Evolutionary conservation across 2,888 invertebrate species (phyloP), one percentile per base, ranked within the genome.

Genomic region (Polydrusus tereticollis): DNA sequence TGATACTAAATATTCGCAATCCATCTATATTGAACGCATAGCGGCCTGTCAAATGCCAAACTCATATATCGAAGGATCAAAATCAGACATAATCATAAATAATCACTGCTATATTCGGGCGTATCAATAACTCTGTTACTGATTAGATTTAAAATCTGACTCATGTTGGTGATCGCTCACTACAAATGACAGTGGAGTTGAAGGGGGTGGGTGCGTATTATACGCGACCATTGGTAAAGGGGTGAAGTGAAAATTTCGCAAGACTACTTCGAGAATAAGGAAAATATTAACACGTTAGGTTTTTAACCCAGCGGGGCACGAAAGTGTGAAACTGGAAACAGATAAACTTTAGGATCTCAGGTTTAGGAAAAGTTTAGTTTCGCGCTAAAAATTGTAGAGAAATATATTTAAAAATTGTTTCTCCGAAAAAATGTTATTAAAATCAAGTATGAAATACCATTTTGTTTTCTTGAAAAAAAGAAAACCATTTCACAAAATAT

Each of bases 141-240:
- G 73, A 73, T 73, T 73, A 73, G 69, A 73, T 73, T 73, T 73
- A 69, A 73, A 73, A 73, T 73, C 73, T 55, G 73, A 59, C 69
- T 73, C 73, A 65, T 73, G 69, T 69, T 50, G 64, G 69, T 65
- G 68, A 73, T 73, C 73, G 73, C 63, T 73, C 73, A 73, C 63
- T 73, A 38, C 59, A 64, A 69, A 63, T 73, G 73, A 69, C 68
- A 69, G 63, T 50, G 38, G 41, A 60, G 50, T 41, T 36, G 57
- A 41, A 64, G 38, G 55, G 65, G 65, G 33, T 47, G 36, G 65
- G 65, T 14, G 45, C 47, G 33, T 6, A 10, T n/a, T 23, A 7
- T 55, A 55, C 14, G 8, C 12, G 58, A 4, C 21, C 41, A 6
- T 2, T 14, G 21, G 38, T 20, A 67, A 59, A 47, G 58, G 59